Evolutionary conservation across 2,888 invertebrate species (phyloP).

Genomic region (Sepiola atlantica): DNA sequence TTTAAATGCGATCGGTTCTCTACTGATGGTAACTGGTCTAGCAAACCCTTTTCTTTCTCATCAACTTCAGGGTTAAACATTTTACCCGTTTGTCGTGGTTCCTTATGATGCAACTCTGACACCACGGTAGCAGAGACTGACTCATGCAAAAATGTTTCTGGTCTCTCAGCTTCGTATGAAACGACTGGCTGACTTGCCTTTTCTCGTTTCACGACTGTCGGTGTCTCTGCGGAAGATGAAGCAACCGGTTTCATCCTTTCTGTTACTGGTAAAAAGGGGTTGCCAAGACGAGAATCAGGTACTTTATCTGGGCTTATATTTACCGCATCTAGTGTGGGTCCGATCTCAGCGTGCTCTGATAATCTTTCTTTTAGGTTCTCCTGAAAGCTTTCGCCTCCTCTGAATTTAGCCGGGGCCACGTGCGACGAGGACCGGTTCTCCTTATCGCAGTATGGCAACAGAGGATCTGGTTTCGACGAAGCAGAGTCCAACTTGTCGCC

Average conservation of each 20-base stretch:
- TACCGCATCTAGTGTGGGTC: not conserved
- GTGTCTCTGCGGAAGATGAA: not conserved
- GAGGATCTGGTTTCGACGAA: not conserved
- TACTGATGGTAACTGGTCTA: not conserved
- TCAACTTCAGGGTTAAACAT: not conserved
- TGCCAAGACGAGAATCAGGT: not conserved
- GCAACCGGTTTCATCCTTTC: not conserved
- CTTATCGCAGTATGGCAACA: not conserved
- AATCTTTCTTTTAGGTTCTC: not conserved
- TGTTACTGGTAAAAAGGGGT: not conserved
- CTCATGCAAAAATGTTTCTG: not conserved
- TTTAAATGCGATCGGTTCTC: not conserved
- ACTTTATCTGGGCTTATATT: not conserved
- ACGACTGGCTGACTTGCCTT: not conserved
- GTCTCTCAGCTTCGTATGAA: not conserved
- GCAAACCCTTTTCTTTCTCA: not conserved
- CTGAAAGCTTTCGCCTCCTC: not conserved
- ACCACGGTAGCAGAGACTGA: not conserved
- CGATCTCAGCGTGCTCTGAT: not conserved
- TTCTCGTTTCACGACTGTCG: not conserved
- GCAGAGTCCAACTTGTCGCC: not conserved
- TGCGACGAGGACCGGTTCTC: not conserved
- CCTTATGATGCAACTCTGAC: not conserved
- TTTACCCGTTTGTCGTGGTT: not conserved
- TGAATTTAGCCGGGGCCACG: not conserved